phyloP scores from a whole-genome alignment of 1,140 invertebrate genomes.

The Chelonus insularis region DNA sequence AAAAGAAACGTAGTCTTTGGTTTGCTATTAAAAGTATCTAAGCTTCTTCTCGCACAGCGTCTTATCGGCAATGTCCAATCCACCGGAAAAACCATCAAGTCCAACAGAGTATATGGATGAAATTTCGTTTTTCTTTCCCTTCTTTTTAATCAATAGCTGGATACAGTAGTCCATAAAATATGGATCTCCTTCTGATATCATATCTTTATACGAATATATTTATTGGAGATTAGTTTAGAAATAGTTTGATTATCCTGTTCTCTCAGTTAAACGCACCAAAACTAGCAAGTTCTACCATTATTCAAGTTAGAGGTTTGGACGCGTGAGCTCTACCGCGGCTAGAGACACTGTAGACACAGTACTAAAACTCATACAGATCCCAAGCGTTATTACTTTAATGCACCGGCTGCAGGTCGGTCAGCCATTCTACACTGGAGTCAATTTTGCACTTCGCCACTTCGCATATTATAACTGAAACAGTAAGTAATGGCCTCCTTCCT shows the following conservation, averaged over 20 bases:
- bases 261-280: not conserved
- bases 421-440: constrained; percentile 26
- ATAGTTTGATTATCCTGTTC: too few species aligned
- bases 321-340: not conserved
- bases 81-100: not conserved
- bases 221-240: too few species aligned
- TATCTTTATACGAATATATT: too few species aligned
- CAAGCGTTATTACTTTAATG: constrained; percentile 28
- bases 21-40: constrained; percentile 14
- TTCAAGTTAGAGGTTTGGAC: constrained; percentile 17
- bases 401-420: constrained; percentile 27
- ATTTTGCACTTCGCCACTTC: constrained; percentile 30
- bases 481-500: constrained; percentile 23
- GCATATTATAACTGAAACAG: constrained; percentile 25
- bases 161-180: too few species aligned
- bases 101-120: too few species aligned
- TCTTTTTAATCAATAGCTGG: too few species aligned
- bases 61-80: constrained; percentile 3
- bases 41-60: constrained; percentile 4
- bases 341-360: not conserved
- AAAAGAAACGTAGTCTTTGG: not conserved
- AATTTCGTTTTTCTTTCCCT: too few species aligned
- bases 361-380: constrained; percentile 10
- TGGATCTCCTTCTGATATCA: too few species aligned
- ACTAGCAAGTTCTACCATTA: constrained; percentile 18